A percentile compares a stretch with the other conserved stretches of the same genome.
These are phyloP conservation scores for Gallinago solitaria DNA, from an alignment of 2,797 vertebrate species.

Conservation along the genomic window DNA sequence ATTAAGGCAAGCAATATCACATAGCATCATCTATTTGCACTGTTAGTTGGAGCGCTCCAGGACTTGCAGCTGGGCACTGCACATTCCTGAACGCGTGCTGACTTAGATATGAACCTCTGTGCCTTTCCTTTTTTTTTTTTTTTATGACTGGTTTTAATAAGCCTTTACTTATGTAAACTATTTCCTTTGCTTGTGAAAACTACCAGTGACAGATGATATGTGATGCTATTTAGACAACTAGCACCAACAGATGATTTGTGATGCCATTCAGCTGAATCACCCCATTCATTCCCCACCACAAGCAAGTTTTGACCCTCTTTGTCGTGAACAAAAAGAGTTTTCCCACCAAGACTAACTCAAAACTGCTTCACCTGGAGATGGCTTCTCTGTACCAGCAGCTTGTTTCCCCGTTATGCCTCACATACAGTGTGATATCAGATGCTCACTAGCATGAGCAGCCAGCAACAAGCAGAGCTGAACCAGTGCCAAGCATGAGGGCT, in stretches of 20 bases:
- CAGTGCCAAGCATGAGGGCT: not conserved
- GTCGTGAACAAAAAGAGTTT: not conserved
- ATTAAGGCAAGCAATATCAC: not conserved
- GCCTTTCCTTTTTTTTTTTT: not conserved
- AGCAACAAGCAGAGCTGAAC: not conserved
- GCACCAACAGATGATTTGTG: not conserved
- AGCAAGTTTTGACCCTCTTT: not conserved
- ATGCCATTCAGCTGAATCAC: not conserved
- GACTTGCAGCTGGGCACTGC: not conserved
- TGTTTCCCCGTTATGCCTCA: not conserved
- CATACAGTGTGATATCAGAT: not conserved
- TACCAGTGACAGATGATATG: not conserved
- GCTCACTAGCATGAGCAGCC: not conserved
- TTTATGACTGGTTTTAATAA: not conserved
- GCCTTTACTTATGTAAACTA: not conserved
- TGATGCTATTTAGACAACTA: not conserved
- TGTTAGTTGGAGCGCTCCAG: not conserved
- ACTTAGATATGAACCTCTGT: not conserved
- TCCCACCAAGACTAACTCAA: not conserved
- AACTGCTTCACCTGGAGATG: fast-evolving
- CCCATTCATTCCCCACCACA: not conserved
- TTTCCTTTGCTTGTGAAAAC: not conserved
- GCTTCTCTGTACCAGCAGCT: not conserved
- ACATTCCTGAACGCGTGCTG: not conserved
- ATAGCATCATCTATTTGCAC: not conserved